Percentiles rank a stretch among this genome's conserved stretches.
Evolutionary conservation across 2,888 invertebrate genomes (phyloP).

Genomic region (Caenorhabditis imperialis): DNA sequence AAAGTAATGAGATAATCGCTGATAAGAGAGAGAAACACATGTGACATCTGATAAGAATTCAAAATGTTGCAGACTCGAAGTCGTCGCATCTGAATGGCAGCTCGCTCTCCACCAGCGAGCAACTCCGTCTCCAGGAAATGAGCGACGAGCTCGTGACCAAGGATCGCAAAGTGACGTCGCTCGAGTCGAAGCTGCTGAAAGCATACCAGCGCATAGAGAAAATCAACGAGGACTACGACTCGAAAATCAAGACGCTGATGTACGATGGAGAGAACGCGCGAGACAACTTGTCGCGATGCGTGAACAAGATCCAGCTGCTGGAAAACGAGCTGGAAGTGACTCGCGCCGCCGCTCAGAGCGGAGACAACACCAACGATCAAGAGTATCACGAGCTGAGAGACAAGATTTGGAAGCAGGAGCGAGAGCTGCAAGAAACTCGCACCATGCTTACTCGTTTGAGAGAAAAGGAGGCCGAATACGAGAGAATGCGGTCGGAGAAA

Average conservation of each 20-base stretch:
- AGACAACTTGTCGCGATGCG: slow-evolving; percentile 36
- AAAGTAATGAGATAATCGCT: slow-evolving; percentile 35
- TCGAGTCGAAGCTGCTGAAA: slow-evolving; percentile 51
- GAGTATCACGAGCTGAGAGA: slow-evolving; percentile 40
- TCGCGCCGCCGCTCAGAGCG: slow-evolving; percentile 20
- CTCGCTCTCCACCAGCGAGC: slow-evolving; percentile 31
- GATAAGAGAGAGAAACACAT: slow-evolving; percentile 16
- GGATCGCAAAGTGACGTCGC: slow-evolving; percentile 35
- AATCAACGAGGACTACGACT: slow-evolving; percentile 47
- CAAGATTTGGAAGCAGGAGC: slow-evolving; percentile 52
- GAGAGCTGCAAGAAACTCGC: slow-evolving; percentile 50
- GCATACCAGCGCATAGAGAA: slow-evolving; percentile 48
- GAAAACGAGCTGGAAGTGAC: slow-evolving; percentile 40
- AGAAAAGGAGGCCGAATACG: slow-evolving; percentile 54
- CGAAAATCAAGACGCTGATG: slow-evolving; percentile 36
- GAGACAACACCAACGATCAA: slow-evolving; percentile 38
- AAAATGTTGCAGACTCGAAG: slow-evolving; percentile 40
- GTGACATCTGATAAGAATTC: slow-evolving; percentile 10
- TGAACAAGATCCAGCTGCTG: slow-evolving; percentile 35
- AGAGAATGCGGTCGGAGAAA: slow-evolving; percentile 52
- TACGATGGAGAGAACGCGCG: slow-evolving; percentile 42
- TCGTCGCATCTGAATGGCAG: slow-evolving; percentile 35
- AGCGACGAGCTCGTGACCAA: slow-evolving; percentile 41
- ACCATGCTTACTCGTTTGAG: slow-evolving; percentile 27
- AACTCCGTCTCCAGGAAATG: slow-evolving; percentile 44